A percentile compares a stretch with the other conserved stretches of the same genome.
Conservation (phyloP, 1,140 invertebrate genomes). For the Apis mellifera region DNA sequence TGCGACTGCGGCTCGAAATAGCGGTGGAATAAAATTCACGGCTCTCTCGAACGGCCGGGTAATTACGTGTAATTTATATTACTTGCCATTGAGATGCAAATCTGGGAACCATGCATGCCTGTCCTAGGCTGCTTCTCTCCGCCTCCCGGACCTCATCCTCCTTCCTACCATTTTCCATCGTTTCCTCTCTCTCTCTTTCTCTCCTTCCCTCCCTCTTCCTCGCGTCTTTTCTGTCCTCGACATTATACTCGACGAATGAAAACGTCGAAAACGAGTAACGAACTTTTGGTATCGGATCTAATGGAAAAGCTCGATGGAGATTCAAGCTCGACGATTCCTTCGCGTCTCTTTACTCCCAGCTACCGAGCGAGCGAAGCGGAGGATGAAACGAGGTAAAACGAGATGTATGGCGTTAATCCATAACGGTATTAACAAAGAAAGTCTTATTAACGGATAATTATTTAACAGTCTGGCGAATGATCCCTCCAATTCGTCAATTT, state of each 20-base stretch:
- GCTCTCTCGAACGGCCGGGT: conserved; percentile 74
- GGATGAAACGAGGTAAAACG: too few relatives aligned
- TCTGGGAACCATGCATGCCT: conserved; percentile 70
- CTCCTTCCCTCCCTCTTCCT: too few relatives aligned
- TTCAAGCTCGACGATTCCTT: too few relatives aligned
- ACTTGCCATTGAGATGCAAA: conserved; percentile 81
- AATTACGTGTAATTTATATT: conserved; percentile 82
- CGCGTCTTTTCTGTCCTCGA: conserved; percentile 9
- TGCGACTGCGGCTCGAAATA: conserved; percentile 70
- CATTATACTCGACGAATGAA: neutral
- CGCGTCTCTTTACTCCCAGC: too few relatives aligned
- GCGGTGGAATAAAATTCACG: conserved; percentile 75
- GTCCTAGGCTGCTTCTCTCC: conserved; percentile 45
- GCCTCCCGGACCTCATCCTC: conserved; percentile 20
- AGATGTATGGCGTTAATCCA: neutral
- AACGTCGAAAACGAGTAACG: neutral
- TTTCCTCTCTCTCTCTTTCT: neutral
- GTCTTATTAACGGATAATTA: neutral
- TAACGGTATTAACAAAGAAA: neutral
- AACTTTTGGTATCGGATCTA: neutral
- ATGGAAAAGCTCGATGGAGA: neutral
- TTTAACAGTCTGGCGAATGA: neutral
- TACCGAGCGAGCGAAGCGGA: neutral
- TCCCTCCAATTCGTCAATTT: neutral
- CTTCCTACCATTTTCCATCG: conserved; percentile 30